These are phyloP conservation scores for Anomalospiza imberbis DNA, from an alignment of 2,797 vertebrate genomes.

Conservation along the genomic window DNA sequence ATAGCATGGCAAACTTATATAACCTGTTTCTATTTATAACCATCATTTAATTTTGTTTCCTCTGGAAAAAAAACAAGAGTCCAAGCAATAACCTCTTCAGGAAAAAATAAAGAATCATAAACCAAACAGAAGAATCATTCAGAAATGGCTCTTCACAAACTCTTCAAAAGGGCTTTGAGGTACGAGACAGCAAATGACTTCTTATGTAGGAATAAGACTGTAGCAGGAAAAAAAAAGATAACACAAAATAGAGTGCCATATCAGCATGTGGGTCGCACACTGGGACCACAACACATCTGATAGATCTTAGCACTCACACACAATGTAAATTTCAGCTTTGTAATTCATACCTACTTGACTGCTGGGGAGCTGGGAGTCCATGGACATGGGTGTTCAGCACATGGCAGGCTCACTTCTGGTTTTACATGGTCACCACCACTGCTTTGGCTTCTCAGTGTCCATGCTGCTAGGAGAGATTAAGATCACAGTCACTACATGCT, in stretches of 20 bases:
- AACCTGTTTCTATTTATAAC: neutral
- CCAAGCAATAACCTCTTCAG: neutral
- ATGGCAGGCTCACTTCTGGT: neutral
- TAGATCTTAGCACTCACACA: neutral
- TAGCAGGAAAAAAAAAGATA: neutral
- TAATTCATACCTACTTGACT: neutral
- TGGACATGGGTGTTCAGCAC: fast-evolving
- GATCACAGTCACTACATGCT: neutral
- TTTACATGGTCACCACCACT: neutral
- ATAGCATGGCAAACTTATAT: neutral
- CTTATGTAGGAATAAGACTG: neutral
- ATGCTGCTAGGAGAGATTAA: neutral
- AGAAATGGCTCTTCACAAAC: neutral
- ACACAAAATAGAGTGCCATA: neutral
- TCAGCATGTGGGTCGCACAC: neutral
- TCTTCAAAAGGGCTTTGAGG: neutral
- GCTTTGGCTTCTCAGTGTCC: neutral
- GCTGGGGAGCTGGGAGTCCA: neutral
- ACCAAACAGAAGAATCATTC: neutral
- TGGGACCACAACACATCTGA: neutral
- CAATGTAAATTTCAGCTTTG: neutral
- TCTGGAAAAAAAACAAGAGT: neutral
- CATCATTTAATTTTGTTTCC: neutral
- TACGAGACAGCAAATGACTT: neutral
- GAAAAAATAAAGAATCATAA: fast-evolving